Evolutionary conservation across 2,113 vertebrate species (phyloP), one percentile per base, ranked within the genome.

Genomic region (Melanerpes formicivorus): DNA sequence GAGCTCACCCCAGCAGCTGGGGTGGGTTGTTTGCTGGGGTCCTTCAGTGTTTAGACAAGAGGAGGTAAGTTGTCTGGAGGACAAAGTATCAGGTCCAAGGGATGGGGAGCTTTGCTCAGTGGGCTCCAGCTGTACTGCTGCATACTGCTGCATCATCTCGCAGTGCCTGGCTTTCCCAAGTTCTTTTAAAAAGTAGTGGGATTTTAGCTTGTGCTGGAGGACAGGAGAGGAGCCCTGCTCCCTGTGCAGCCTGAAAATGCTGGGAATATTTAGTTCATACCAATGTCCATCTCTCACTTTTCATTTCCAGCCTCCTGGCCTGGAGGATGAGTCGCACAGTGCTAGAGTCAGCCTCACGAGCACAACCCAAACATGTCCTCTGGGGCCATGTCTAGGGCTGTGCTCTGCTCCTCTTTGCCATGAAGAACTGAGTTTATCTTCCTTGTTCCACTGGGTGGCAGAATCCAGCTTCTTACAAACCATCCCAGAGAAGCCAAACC

Each of bases 381-480:
- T 8, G 3, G 14, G 59, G 25, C 60, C 1, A 0, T 8, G 5
- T 30, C 34, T n/a, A 44, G 72, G 29, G 37, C 72, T 9, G 0
- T 1, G 2, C 15, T 52, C 26, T 90, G 71, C 62, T 83, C 22
- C 80, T 29, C 11, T 72, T 93, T 55, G 50, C 70, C 50, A 7
- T 42, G 27, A 70, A 84, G 42, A 56, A 64, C 37, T 79, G 80
- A 4, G 30, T 93, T 84, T 64, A 50, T 88, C 73, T 72, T 44
- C 26, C 26, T 72, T 62, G 11, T 81, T 86, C 95, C 96, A 86
- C 93, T 86, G 88, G 96, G 86, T 96, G 93, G 93, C 96, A 92
- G 86, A 88, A 81, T 93, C 44, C 2, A 2, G 44, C 90, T 95
- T 80, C 74, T 81, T 88, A 50, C 8, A 75, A 90, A 58, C 27